Percentiles rank a stretch among this genome's conserved stretches.
These are phyloP conservation scores for Mythimna loreyi DNA, from an alignment of 2,888 invertebrate species.

Conservation along the genomic window DNA sequence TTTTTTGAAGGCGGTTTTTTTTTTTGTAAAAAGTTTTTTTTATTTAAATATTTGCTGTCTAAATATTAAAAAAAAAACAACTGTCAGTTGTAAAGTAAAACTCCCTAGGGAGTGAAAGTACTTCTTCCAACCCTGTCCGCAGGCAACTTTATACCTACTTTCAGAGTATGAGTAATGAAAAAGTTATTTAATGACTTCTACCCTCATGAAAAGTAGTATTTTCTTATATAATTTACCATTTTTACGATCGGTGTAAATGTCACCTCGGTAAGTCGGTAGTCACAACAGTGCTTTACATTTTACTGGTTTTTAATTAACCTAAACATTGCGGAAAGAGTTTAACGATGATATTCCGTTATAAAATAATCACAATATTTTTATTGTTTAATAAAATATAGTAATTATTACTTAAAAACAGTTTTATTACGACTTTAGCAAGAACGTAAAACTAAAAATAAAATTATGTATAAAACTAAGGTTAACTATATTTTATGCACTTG, in stretches of 20 bases:
- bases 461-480: background rate
- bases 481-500: too few species aligned
- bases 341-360: background rate
- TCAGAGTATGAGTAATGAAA: too few species aligned
- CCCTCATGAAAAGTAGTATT: too few species aligned
- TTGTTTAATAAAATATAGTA: constrained; percentile 26
- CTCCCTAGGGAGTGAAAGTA: too few species aligned
- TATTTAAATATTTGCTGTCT: too few species aligned
- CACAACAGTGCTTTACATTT: constrained; percentile 32
- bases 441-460: constrained; percentile 7
- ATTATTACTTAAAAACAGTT: constrained; percentile 16
- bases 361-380: constrained; percentile 20
- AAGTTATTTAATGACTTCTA: too few species aligned
- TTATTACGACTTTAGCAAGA: background rate
- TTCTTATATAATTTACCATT: constrained; percentile 5
- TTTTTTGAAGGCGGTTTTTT: too few species aligned
- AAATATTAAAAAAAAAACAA: too few species aligned
- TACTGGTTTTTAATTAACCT: constrained; percentile 37
- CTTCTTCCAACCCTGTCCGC: too few species aligned
- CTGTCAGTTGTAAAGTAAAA: too few species aligned
- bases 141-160: too few species aligned
- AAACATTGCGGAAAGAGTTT: constrained; percentile 25
- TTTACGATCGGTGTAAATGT: constrained; percentile 49
- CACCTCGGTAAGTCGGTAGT: constrained; percentile 8
- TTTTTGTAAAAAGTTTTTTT: too few species aligned